phyloP scores from a whole-genome alignment of 2,888 invertebrate species.

The Hemistola chrysoprasaria region DNA sequence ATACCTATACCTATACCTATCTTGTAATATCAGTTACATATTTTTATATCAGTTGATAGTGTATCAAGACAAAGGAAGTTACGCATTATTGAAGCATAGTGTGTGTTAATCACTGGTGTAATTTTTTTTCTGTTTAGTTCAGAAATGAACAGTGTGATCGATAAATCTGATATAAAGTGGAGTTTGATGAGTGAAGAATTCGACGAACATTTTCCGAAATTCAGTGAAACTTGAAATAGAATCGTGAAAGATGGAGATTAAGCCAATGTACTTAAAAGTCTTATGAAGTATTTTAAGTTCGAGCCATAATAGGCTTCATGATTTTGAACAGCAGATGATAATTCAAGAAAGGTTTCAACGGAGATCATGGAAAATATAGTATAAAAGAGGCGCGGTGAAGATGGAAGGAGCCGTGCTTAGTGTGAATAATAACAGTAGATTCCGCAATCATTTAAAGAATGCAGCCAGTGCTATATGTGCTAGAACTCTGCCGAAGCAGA shows the following conservation, averaged over 20 bases:
- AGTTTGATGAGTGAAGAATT: constrained; percentile 27
- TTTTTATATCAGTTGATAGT: too few species aligned
- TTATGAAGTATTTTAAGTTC: constrained; percentile 18
- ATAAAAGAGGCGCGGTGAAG: constrained; percentile 29
- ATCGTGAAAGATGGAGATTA: constrained; percentile 23
- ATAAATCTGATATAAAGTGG: constrained; percentile 27
- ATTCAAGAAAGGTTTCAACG: constrained; percentile 56
- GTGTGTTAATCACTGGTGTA: constrained; percentile 13
- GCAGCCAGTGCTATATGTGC: constrained; percentile 73
- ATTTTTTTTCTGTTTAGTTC: constrained; percentile 19
- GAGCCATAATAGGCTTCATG: constrained; percentile 8
- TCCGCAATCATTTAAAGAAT: constrained; percentile 72
- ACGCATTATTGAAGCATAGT: constrained; percentile 1
- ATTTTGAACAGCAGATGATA: constrained; percentile 17
- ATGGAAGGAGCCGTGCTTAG: constrained; percentile 81
- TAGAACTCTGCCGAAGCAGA: constrained; percentile 73
- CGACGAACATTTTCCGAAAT: constrained; percentile 17
- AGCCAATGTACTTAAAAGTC: constrained; percentile 17
- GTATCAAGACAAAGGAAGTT: constrained; percentile 14
- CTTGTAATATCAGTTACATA: background rate
- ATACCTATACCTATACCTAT: constrained; percentile 6
- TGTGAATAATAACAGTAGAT: constrained; percentile 70
- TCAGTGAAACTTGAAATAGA: constrained; percentile 13
- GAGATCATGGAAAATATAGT: constrained; percentile 49
- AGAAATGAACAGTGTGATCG: constrained; percentile 29